A percentile compares a stretch with the other conserved stretches of the same genome.
phyloP scores from a whole-genome alignment of 2,888 invertebrate genomes.

The Cantharis rufa region DNA sequence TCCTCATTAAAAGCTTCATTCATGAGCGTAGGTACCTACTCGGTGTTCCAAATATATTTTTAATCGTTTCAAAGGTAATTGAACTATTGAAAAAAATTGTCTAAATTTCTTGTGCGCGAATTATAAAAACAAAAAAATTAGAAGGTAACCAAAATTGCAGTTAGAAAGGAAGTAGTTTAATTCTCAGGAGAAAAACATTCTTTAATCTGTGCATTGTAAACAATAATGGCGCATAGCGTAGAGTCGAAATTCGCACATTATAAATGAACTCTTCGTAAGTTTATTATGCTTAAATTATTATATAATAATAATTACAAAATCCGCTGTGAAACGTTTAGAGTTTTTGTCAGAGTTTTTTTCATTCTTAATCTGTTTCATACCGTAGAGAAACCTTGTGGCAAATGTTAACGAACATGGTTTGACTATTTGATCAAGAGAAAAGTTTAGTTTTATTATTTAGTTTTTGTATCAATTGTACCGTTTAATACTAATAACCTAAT shows the following conservation, averaged over 20 bases:
- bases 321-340: not conserved
- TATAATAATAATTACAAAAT: conserved; percentile 2
- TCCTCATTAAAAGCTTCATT: not conserved
- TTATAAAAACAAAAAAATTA: not conserved
- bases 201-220: conserved; percentile 31
- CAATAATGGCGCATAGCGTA: not conserved
- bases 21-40: not conserved
- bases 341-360: not conserved
- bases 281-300: conserved; percentile 1
- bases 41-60: not conserved
- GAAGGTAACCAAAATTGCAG: conserved; percentile 4
- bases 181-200: conserved; percentile 29
- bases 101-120: not conserved
- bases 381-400: not conserved
- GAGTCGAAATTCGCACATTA: not conserved
- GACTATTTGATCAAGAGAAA: conserved; percentile 12
- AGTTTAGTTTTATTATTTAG: conserved; percentile 16
- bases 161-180: conserved; percentile 32
- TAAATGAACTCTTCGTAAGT: not conserved
- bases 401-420: conserved; percentile 11
- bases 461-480: conserved; percentile 22
- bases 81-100: not conserved
- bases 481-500: conserved; percentile 25
- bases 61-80: not conserved
- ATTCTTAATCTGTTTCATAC: not conserved